These are phyloP conservation scores for Paramisgurnus dabryanus DNA, from an alignment of 2,113 vertebrate species.

Conservation along the genomic window DNA sequence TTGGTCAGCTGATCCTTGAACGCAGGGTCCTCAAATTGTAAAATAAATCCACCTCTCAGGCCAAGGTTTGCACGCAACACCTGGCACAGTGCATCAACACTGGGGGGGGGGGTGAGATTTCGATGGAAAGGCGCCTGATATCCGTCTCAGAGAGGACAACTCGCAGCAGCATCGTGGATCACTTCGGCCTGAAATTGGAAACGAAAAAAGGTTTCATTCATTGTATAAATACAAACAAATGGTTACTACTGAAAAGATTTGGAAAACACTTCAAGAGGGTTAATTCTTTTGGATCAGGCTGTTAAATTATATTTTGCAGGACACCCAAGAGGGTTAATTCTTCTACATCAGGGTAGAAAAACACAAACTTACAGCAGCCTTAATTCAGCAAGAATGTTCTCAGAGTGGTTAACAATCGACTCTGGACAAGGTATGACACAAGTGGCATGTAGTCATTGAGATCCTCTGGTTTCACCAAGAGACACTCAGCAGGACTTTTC, in stretches of 20 bases:
- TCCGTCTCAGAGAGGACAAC: conserved; percentile 4
- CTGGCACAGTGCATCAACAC: conserved; percentile 35
- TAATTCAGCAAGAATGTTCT: no score
- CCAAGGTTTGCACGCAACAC: conserved; percentile 45
- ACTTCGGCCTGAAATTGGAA: no score
- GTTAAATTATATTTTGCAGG: no score
- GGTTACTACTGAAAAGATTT: conserved; percentile 16
- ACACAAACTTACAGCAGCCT: no score
- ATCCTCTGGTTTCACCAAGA: conserved; percentile 37
- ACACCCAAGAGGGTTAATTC: no score
- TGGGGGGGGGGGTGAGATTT: conserved; percentile 36
- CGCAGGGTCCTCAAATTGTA: conserved; percentile 50
- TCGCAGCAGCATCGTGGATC: no score
- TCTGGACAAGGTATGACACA: no score
- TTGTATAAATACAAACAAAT: conserved; percentile 4
- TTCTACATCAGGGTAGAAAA: no score
- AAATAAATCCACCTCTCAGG: conserved; percentile 42
- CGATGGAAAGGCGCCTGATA: conserved; percentile 30
- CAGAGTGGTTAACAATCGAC: no score
- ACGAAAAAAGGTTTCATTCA: no score
- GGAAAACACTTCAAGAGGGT: conserved; percentile 8
- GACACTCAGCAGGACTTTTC: conserved; percentile 20
- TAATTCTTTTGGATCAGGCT: no score
- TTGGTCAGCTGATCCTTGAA: conserved; percentile 45
- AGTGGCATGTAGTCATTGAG: neutral